phyloP scores from a whole-genome alignment of 2,888 invertebrate species.

The Patella pellucida region DNA sequence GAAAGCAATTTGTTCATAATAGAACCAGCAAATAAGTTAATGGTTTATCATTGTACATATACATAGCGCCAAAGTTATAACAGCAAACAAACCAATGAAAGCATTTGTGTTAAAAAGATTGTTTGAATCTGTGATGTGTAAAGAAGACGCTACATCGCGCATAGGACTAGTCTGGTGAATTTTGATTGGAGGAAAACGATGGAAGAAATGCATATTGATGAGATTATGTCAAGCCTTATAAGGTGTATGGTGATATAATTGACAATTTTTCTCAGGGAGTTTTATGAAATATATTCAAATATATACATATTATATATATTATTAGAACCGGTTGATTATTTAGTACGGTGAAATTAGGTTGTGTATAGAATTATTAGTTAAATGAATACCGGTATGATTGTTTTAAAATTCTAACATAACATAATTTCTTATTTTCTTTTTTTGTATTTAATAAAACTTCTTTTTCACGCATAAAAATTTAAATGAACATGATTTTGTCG shows the following conservation, averaged over 20 bases:
- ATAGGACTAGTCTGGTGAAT: neutral
- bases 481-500: too few relatives aligned
- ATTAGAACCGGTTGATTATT: constrained; percentile 5
- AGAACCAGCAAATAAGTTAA: neutral
- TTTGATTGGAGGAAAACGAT: neutral
- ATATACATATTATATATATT: neutral
- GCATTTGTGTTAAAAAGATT: neutral
- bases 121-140: neutral
- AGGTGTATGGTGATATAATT: neutral
- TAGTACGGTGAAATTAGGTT: constrained; percentile 11
- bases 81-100: too few relatives aligned
- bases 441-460: neutral
- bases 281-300: too few relatives aligned
- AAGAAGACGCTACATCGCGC: neutral
- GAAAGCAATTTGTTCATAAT: neutral
- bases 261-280: neutral
- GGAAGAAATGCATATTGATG: neutral
- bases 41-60: too few relatives aligned
- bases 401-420: neutral
- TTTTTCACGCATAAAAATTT: too few relatives aligned
- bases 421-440: neutral
- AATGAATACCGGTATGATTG: neutral
- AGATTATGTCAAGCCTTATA: neutral
- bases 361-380: neutral
- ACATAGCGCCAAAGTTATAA: too few relatives aligned